Evolutionary conservation across 1,140 invertebrate species (phyloP), one percentile per base, ranked within the genome.

Genomic region (Tetranychus urticae): DNA sequence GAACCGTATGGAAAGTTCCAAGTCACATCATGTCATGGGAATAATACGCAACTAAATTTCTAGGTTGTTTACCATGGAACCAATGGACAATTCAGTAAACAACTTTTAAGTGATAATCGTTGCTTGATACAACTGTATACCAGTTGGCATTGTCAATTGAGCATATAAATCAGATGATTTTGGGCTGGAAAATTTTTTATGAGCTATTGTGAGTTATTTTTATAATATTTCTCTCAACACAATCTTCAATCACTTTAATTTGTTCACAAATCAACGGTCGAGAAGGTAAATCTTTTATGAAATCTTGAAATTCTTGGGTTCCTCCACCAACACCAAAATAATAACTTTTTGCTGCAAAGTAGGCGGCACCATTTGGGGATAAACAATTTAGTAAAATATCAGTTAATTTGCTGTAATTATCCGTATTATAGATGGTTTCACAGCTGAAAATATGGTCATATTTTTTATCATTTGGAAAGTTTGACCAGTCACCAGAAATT

Each of bases 311-410:
- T 23, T 56, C 10, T 13, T 34, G 35, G 13, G 80, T 77, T 2
- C 84, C 80, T 63, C 88, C 88, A 46, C 88, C 88, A 54, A 90
- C 85, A 63, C 88, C 88, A 78, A 91, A 91, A 72, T 92, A 92
- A 73, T 82, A 81, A 8, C 77, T 80, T 76, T 92, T 92, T 1
- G 82, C 86, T 62, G 86, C 86, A 59, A 64, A 52, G 13, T 74
- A 76, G 72, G 81, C 76, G 48, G 72, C 66, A 52, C 88, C 88
- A 69, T 75, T 66, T 54, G 73, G 66, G 65, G 79, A 82, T 23
- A 91, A 69, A 60, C 75, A 75, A 39, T 74, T 68, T 67, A 80
- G 74, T 66, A 91, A 81, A 50, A 87, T 70, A 50, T 80, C 66
- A 54, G 81, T 74, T 0, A 92, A 69, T 70, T 88, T 90, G 35